These are phyloP conservation scores for Noctua fimbriata DNA, from an alignment of 2,888 invertebrate species.

Conservation along the genomic window DNA sequence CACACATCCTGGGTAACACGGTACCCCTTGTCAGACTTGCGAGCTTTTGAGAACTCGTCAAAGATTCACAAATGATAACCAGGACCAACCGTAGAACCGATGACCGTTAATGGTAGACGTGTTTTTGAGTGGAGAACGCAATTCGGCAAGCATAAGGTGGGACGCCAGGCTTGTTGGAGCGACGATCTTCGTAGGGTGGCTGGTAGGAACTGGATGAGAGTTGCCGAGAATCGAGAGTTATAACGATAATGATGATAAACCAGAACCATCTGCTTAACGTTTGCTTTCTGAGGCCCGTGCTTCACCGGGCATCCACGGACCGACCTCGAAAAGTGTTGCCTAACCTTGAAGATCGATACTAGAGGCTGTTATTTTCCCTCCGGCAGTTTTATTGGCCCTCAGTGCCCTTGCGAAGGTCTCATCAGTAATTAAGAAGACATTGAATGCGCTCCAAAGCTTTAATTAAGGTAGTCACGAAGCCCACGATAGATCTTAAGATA, in stretches of 20 bases:
- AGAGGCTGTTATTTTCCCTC: not conserved
- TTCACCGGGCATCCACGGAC: not conserved
- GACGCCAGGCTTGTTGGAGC: not conserved
- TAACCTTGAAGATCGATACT: not conserved
- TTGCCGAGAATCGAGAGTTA: not conserved
- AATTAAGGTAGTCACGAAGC: conserved; percentile 73
- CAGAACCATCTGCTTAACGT: not conserved
- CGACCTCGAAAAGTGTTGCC: not conserved
- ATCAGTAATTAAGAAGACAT: conserved; percentile 68
- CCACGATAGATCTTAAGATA: conserved; percentile 71
- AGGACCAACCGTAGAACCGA: not conserved
- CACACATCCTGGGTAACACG: too few species aligned
- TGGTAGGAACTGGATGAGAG: not conserved
- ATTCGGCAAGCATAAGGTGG: not conserved
- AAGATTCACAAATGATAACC: not conserved
- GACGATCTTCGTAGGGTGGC: not conserved
- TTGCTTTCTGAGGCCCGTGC: not conserved
- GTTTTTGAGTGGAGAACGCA: not conserved
- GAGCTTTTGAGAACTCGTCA: too few species aligned
- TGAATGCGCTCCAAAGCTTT: conserved; percentile 70
- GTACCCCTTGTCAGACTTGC: too few species aligned
- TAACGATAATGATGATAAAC: too few species aligned
- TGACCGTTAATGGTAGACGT: not conserved
- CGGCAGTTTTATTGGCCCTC: not conserved
- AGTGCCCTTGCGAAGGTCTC: conserved; percentile 50